Base-by-base conservation (phyloP, 2,888 invertebrate genomes). In the Watsonalla cultraria region DNA sequence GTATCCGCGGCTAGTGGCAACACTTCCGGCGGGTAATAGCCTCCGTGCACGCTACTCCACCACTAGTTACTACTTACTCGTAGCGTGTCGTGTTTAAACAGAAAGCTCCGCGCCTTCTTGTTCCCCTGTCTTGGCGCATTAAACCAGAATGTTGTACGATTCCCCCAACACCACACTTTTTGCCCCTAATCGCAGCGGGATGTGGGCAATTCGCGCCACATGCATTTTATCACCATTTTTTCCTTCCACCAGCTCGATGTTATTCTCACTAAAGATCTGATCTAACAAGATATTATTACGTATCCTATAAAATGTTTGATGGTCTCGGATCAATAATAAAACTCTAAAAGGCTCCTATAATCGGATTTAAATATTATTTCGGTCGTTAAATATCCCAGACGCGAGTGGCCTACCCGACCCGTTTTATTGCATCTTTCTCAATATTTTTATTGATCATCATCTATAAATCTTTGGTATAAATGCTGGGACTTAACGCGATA, bases 381-480 rank as follows among this genome's bases (percentile, higher is more conserved):
- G 66, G 72, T 76, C 72, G 70, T 82, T 82, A 83, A 83, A 72
- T 71, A 74, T 70, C 57, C 65, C 65, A 61, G 70, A 59, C 68
- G 62, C 70, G 68, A 58, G 66, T 61, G 67, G 72, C 66, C 68
- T 64, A 64, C 65, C 68, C 69, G 70, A 62, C 64, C 60, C 63
- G 61, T 79, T 82, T 84, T 83, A 81, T 79, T 72, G 65, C 59
- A 66, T 62, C 65, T 75, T 75, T 78, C 74, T 72, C 65, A 71
- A 80, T 79, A 81, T 76, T 82, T 84, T 82, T 84, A 82, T 85
- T 76, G 80, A 76, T 78, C 75, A 68, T 76, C 66, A 58, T 73
- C 78, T 66, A 84, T 86, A 85, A 85, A 85, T 82, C 77, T 78
- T 64, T 57, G 62, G 66, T 72, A 74, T 77, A 78, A 76, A 77